Percentiles rank a stretch among this genome's conserved stretches.
phyloP scores from a whole-genome alignment of 2,113 vertebrate species.

The Dermatemys mawii region DNA sequence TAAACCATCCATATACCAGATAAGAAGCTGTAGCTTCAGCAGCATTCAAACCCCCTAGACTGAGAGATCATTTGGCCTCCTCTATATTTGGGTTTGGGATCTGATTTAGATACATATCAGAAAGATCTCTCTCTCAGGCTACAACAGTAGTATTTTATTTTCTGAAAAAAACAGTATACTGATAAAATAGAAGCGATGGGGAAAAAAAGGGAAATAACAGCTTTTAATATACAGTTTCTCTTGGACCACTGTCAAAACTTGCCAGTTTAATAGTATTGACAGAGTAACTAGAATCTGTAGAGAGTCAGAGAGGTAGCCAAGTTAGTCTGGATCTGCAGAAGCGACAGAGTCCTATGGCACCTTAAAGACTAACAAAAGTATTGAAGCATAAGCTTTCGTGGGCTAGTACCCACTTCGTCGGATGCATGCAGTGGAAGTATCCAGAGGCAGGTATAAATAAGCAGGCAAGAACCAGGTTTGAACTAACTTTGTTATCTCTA shows the following conservation, averaged over 20 bases:
- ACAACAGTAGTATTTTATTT: slow-evolving; percentile 32
- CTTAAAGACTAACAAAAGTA: too few species aligned
- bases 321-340: too few species aligned
- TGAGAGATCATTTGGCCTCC: background rate
- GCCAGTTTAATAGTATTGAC: background rate
- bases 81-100: background rate
- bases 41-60: background rate
- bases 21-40: background rate
- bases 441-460: too few species aligned
- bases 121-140: slow-evolving; percentile 18
- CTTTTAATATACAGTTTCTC: slow-evolving; percentile 23
- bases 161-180: slow-evolving; percentile 26
- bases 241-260: background rate
- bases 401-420: too few species aligned
- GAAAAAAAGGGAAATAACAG: background rate
- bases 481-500: too few species aligned
- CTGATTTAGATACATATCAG: slow-evolving; percentile 11
- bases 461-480: too few species aligned
- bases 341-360: too few species aligned
- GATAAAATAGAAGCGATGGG: slow-evolving; percentile 22
- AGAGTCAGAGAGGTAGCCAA: too few species aligned
- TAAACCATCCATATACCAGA: background rate
- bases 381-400: too few species aligned
- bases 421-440: too few species aligned
- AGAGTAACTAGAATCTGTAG: background rate